These are phyloP conservation scores for Adoxophyes honmai DNA, from an alignment of 1,140 invertebrate species.

Conservation along the genomic window DNA sequence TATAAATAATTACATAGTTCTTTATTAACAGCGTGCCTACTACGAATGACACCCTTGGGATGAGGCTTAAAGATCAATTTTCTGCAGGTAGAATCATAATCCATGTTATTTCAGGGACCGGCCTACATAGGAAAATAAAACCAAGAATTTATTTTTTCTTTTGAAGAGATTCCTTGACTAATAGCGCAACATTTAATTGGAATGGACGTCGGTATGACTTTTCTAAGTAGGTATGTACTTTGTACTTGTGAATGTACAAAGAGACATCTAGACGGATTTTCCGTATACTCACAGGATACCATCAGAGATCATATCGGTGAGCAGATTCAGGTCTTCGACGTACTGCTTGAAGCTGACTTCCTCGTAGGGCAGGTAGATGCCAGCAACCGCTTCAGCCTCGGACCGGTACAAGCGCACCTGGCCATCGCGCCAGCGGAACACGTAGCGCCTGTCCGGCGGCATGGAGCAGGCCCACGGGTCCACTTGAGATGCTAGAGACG, in stretches of 20 bases:
- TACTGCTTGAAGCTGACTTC: constrained; percentile 87
- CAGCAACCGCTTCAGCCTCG: constrained; percentile 78
- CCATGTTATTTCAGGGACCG: too few species aligned
- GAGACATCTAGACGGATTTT: background rate
- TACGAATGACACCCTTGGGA: too few species aligned
- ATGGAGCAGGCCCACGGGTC: constrained; percentile 91
- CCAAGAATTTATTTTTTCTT: too few species aligned
- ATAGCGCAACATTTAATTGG: too few species aligned
- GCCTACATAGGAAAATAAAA: too few species aligned
- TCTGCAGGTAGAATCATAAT: too few species aligned
- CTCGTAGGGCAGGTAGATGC: constrained; percentile 80
- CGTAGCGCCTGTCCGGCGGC: constrained; percentile 82
- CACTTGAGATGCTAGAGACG: constrained; percentile 79
- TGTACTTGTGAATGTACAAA: too few species aligned
- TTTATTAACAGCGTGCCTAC: too few species aligned
- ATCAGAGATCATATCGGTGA: constrained; percentile 95
- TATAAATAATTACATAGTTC: constrained; percentile 56
- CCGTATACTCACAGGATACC: constrained; percentile 93
- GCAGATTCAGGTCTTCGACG: constrained; percentile 87
- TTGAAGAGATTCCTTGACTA: too few species aligned
- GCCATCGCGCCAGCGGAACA: constrained; percentile 84
- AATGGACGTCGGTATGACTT: too few species aligned
- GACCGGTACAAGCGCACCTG: constrained; percentile 90
- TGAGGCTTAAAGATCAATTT: too few species aligned
- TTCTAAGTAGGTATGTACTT: too few species aligned